These are phyloP conservation scores for Muscicapa adusta DNA, from an alignment of 2,113 vertebrate genomes.

Conservation along the genomic window DNA sequence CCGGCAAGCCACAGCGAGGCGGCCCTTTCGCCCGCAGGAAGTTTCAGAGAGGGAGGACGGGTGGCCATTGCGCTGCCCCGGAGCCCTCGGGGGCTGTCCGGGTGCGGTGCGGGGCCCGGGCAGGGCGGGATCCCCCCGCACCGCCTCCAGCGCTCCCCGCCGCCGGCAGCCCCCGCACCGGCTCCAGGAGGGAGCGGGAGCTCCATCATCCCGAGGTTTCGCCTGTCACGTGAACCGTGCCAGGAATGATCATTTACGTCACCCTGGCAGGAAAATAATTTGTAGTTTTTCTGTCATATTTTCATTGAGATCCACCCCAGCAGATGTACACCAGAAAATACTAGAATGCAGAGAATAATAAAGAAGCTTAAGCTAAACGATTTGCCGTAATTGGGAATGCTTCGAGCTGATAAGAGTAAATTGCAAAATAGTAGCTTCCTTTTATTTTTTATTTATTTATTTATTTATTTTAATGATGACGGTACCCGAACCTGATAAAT, in stretches of 20 bases:
- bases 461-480: background rate
- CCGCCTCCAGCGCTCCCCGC: background rate
- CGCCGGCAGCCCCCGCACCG: too few relatives aligned
- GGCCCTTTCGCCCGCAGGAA: background rate
- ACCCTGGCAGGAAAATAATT: constrained; percentile 17
- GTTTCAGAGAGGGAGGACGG: background rate
- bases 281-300: constrained; percentile 34
- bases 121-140: background rate
- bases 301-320: background rate
- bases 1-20: background rate
- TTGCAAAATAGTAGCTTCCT: background rate
- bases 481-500: background rate
- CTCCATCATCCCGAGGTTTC: background rate
- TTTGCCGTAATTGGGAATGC: constrained; percentile 37
- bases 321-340: background rate
- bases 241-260: constrained; percentile 3
- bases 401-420: constrained; percentile 31
- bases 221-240: background rate
- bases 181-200: background rate
- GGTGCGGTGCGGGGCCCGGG: background rate
- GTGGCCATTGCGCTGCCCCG: accelerated
- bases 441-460: background rate
- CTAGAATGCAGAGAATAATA: background rate
- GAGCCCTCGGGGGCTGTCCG: background rate
- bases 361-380: constrained; percentile 1